Base-by-base conservation (phyloP, 2,113 vertebrate species). In the Amblyopsis rosae region DNA sequence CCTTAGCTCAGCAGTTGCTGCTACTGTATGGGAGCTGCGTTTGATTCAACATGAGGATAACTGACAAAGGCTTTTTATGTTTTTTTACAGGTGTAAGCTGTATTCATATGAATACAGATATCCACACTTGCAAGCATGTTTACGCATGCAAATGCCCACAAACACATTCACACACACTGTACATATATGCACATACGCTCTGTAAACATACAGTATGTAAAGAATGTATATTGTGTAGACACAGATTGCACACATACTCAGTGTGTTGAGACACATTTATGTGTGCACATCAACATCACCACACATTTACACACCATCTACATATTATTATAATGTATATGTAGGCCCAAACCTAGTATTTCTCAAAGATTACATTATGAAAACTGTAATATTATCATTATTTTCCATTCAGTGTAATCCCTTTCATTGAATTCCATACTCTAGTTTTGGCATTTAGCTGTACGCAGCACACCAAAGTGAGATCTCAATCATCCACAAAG, bases 401-500 rank as follows among this genome's bases (percentile, higher is more conserved):
- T 41, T 41, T 41, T 41, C 5, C 15, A 53, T 56, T 56, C 58
- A 48, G 62, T 57, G 0, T 1, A 66, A 60, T 49, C 65, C n/a
- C 65, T 69, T 67, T 78, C 82, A 53, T 53, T 32, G 33, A 56
- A 75, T 79, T 80, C 16, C 12, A 12, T 19, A 12, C 11, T 26
- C 3, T 51, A 49, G 47, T 11, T 13, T 49, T 13, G 62, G 85
- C 48, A 80, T 70, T 83, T 78, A 66, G 77, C 79, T 82, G 65
- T 81, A 50, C 72, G 79, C 73, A 41, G 35, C 56, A 19, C 75
- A 84, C 76, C 73, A 79, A 79, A 80, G 77, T 89, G 81, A 88
- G 76, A 88, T 89, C 84, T 90, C 89, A 89, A 89, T 90, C 89
- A 89, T 80, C 86, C 85, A 79, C 81, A 62, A 68, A 50, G 65